Evolutionary conservation across 2,797 vertebrate genomes (phyloP), one percentile per base, ranked within the genome.

Genomic region (Pseudochirops corinnae): DNA sequence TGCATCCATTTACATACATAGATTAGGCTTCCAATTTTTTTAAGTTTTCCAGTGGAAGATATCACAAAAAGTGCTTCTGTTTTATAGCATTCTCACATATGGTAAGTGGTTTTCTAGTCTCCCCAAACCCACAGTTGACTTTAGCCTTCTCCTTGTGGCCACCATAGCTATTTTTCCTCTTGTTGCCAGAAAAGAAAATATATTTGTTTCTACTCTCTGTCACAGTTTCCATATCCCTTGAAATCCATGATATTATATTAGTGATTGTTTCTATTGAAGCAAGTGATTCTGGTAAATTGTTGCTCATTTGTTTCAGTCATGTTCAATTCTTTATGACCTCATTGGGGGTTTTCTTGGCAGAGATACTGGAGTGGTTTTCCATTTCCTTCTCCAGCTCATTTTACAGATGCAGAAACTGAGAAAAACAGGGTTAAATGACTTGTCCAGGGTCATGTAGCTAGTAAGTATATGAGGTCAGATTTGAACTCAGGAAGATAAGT

Each of bases 151-250:
- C 29, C n/a, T 10, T 94, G 94, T 52, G 46, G n/a, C 92, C 14
- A 29, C 55, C 94, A 90, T 50, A 92, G 24, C 24, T 56, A n/a
- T 90, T 96, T 92, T 91, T 56, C 21, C 1, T 5, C 31, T 67
- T 31, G 53, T n/a, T 57, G 74, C 33, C 56, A 95, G 95, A 74
- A 56, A 55, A 74, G 11, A 56, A 1, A 2, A 0, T 7, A 9
- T 14, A 92, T 91, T 33, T 57, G 92, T 95, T 92, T 94, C 4
- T 93, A 57, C 10, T 33, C 74, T 62, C 94, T 39, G 4, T 9
- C 58, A 52, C 50, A 57, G 92, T 95, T 92, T 92, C 13, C 91
- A 91, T 4, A 10, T 93, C 82, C 82, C 91, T 46, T 94, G 18
- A 91, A 56, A 96, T 62, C 29, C 11, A 12, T 31, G 58, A 60